phyloP scores from a whole-genome alignment of 2,888 invertebrate species.

The Eupithecia pulchellata region DNA sequence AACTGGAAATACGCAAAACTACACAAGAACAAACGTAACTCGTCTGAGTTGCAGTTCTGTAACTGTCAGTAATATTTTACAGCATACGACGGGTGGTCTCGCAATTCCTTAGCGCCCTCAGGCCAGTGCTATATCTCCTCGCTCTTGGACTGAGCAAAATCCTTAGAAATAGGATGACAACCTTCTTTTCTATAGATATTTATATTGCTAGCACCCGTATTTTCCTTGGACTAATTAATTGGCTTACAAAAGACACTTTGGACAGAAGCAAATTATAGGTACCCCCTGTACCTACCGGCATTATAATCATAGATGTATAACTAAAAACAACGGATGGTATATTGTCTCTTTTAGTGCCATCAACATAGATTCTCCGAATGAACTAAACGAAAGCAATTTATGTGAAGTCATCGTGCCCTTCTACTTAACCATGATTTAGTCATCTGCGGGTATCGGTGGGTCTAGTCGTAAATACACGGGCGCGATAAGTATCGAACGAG shows the following conservation, averaged over 20 bases:
- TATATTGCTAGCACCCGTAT: background rate
- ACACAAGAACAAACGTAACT: conserved; percentile 31
- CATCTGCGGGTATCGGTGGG: conserved; percentile 58
- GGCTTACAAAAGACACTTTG: background rate
- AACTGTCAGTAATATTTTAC: conserved; percentile 52
- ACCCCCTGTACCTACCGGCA: no score
- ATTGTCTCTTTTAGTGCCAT: background rate
- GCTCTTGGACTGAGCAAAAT: background rate
- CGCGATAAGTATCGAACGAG: conserved; percentile 76
- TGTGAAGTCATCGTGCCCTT: background rate
- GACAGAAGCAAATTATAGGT: background rate
- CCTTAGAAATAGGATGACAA: background rate
- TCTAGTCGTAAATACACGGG: conserved; percentile 78
- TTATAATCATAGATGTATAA: no score
- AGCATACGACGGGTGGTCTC: conserved; percentile 66
- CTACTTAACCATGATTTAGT: background rate
- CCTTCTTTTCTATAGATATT: background rate
- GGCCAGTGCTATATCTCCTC: conserved; percentile 22
- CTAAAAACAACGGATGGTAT: background rate
- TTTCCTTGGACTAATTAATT: background rate
- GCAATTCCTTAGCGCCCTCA: conserved; percentile 63
- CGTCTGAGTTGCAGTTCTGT: conserved; percentile 41
- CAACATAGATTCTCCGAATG: conserved; percentile 1
- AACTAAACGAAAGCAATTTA: background rate
- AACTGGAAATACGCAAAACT: background rate